A percentile compares a stretch with the other conserved stretches of the same genome.
These are phyloP conservation scores for Synergus itoensis DNA, from an alignment of 2,888 invertebrate species.

Conservation along the genomic window DNA sequence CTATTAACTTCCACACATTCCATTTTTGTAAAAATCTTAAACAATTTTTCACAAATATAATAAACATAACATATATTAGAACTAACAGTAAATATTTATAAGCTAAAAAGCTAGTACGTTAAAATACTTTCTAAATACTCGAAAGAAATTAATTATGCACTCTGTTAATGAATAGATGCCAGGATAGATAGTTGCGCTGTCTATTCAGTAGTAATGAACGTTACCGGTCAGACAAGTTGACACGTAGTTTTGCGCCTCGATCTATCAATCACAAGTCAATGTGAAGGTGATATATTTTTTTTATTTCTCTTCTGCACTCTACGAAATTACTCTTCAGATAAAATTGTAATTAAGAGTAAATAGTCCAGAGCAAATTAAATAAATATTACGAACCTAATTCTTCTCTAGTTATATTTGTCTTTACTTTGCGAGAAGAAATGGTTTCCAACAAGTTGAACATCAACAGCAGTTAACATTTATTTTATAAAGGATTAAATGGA, in stretches of 20 bases:
- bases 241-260: not conserved
- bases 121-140: not conserved
- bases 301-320: not conserved
- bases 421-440: not conserved
- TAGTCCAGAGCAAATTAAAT: too few relatives aligned
- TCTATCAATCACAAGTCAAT: slow-evolving; percentile 8
- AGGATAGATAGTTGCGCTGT: not conserved
- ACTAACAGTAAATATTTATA: not conserved
- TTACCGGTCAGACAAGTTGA: not conserved
- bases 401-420: not conserved
- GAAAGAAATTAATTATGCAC: not conserved
- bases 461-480: not conserved
- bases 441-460: not conserved
- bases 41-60: not conserved
- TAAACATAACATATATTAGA: not conserved
- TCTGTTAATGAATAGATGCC: not conserved
- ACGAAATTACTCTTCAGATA: not conserved
- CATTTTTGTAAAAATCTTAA: not conserved
- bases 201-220: slow-evolving; percentile 26
- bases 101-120: not conserved
- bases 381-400: too few relatives aligned
- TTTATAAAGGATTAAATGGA: not conserved
- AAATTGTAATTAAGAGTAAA: not conserved
- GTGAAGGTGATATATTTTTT: not conserved
- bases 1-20: not conserved